Percentiles rank a stretch among this genome's conserved stretches.
Evolutionary conservation across 1,140 invertebrate genomes (phyloP).

Genomic region (Drosophila teissieri): DNA sequence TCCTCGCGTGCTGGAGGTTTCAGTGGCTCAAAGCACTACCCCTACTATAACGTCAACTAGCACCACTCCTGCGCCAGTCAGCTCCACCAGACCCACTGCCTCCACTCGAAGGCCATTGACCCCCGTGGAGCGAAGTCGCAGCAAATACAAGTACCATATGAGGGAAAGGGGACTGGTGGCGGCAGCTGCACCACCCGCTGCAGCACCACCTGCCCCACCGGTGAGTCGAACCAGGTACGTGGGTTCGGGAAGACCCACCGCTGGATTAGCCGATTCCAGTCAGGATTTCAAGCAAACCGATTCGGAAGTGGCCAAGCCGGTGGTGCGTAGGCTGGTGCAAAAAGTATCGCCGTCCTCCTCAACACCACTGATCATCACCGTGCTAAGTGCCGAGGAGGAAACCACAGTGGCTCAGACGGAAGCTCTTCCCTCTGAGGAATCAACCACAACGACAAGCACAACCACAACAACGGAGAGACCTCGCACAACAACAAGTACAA

Average conservation of each 20-base stretch:
- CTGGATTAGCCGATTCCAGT: slow-evolving; percentile 34
- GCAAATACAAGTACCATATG: slow-evolving; percentile 85
- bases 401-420: slow-evolving; percentile 59
- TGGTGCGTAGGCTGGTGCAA: slow-evolving; percentile 48
- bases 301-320: slow-evolving; percentile 17
- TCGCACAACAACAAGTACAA: slow-evolving; percentile 45
- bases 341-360: slow-evolving; percentile 64
- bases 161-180: slow-evolving; percentile 74
- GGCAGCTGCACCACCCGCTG: not conserved
- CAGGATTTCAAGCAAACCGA: slow-evolving; percentile 32
- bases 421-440: slow-evolving; percentile 19
- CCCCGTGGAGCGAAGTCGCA: slow-evolving; percentile 72
- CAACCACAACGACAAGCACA: slow-evolving; percentile 36
- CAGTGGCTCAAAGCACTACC: slow-evolving; percentile 61
- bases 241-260: slow-evolving; percentile 65
- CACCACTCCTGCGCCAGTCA: slow-evolving; percentile 26
- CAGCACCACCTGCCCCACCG: slow-evolving; percentile 32
- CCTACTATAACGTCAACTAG: slow-evolving; percentile 28
- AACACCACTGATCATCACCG: slow-evolving; percentile 84
- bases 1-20: slow-evolving; percentile 74
- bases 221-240: slow-evolving; percentile 58
- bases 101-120: slow-evolving; percentile 65
- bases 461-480: slow-evolving; percentile 29
- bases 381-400: slow-evolving; percentile 83
- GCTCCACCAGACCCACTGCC: slow-evolving; percentile 36